A percentile compares a stretch with the other conserved stretches of the same genome.
These are phyloP conservation scores for Bungarus multicinctus DNA, from an alignment of 2,113 vertebrate species.

Conservation along the genomic window DNA sequence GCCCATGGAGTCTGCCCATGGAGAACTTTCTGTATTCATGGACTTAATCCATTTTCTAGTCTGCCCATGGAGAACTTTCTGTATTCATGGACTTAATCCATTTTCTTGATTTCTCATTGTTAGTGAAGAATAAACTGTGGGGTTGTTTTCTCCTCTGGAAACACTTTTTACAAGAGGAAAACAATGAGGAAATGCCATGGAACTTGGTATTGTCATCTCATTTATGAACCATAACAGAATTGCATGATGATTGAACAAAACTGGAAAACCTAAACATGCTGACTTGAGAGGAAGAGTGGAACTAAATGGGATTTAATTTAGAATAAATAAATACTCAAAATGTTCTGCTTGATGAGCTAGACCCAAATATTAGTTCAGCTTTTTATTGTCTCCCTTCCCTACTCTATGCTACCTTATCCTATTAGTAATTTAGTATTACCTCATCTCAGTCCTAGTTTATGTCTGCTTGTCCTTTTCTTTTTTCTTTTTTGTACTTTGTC, in stretches of 20 bases:
- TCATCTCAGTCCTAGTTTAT: neutral
- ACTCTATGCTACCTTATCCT: neutral
- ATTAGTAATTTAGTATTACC: neutral
- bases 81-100: neutral
- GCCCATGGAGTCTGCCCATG: neutral
- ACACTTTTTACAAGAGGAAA: neutral
- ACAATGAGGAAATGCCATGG: neutral
- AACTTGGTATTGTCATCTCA: neutral
- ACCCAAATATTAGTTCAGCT: neutral
- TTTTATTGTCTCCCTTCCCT: neutral
- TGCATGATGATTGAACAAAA: neutral
- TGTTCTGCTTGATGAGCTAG: neutral
- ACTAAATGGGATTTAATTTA: neutral
- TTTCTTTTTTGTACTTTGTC: neutral
- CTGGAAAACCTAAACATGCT: neutral
- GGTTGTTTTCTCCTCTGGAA: neutral
- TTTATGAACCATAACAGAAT: neutral
- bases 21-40: neutral
- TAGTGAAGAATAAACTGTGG: neutral
- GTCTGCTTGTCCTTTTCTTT: neutral
- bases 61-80: neutral
- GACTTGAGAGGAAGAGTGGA: neutral
- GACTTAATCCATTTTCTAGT: neutral
- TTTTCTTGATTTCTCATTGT: neutral
- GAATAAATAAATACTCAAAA: neutral